phyloP scores from a whole-genome alignment of 2,113 vertebrate genomes.

The Pelmatolapia mariae region DNA sequence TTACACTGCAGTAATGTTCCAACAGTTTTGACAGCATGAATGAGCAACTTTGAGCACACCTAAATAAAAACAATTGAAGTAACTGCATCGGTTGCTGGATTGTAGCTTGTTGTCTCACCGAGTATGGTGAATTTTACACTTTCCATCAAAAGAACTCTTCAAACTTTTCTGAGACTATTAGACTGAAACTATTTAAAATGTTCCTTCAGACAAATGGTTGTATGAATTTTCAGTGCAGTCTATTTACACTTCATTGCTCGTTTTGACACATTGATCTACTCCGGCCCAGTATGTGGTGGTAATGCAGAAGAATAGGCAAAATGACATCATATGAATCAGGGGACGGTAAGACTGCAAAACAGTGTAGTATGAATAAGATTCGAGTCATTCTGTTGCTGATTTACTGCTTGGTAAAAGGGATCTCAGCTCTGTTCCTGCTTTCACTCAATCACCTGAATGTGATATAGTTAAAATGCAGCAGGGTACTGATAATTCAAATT shows the following conservation, averaged over 20 bases:
- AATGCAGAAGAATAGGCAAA: neutral
- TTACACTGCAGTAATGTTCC: neutral
- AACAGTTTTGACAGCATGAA: neutral
- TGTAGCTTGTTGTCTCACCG: accelerated
- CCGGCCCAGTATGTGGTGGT: neutral
- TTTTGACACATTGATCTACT: neutral
- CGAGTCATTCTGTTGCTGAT: neutral
- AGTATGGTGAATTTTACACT: neutral
- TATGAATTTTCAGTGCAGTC: neutral
- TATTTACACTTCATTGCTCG: neutral
- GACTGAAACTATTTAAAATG: neutral
- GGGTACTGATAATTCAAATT: neutral
- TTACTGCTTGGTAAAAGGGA: neutral
- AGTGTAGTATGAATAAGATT: neutral
- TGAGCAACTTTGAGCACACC: neutral
- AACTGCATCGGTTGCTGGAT: accelerated
- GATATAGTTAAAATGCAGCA: accelerated
- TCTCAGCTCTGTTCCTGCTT: neutral
- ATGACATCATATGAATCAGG: neutral
- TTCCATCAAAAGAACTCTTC: neutral
- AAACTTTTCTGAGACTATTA: neutral
- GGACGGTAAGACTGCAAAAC: neutral
- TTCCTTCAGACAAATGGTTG: neutral
- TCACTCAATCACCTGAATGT: neutral
- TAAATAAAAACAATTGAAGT: neutral